Percentiles rank a stretch among this genome's conserved stretches.
phyloP scores from a whole-genome alignment of 1,140 invertebrate species.

The Drosophila mojavensis region DNA sequence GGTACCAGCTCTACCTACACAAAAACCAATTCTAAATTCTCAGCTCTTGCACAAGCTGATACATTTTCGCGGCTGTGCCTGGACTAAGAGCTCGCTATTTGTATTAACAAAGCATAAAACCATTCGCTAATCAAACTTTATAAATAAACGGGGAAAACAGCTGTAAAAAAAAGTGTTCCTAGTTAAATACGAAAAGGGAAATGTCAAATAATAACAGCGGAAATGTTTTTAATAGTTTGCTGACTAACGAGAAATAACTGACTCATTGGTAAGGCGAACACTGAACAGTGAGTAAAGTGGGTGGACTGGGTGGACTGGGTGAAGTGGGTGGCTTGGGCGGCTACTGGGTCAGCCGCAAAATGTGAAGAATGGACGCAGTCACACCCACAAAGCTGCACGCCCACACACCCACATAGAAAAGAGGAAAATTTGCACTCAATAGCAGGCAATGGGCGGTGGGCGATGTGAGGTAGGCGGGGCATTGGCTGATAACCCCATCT shows the following conservation, averaged over 20 bases:
- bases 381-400: background rate
- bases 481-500: too few relatives aligned
- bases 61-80: too few relatives aligned
- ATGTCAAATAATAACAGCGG: conserved; percentile 16
- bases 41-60: too few relatives aligned
- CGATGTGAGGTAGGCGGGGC: too few relatives aligned
- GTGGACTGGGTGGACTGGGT: background rate
- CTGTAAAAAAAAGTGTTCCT: background rate
- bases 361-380: conserved; percentile 13
- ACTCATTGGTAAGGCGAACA: conserved; percentile 12
- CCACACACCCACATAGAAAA: background rate
- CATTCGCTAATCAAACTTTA: too few relatives aligned
- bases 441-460: too few relatives aligned
- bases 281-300: too few relatives aligned
- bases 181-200: conserved; percentile 13
- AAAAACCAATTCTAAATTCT: background rate
- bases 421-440: conserved; percentile 2
- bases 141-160: too few relatives aligned
- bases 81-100: too few relatives aligned
- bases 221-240: conserved; percentile 38
- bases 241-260: conserved; percentile 26
- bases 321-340: background rate
- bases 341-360: conserved; percentile 13
- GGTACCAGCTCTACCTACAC: too few relatives aligned
- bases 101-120: too few relatives aligned